Evolutionary conservation across 2,113 vertebrate species (phyloP).

Genomic region (Camelus bactrianus): DNA sequence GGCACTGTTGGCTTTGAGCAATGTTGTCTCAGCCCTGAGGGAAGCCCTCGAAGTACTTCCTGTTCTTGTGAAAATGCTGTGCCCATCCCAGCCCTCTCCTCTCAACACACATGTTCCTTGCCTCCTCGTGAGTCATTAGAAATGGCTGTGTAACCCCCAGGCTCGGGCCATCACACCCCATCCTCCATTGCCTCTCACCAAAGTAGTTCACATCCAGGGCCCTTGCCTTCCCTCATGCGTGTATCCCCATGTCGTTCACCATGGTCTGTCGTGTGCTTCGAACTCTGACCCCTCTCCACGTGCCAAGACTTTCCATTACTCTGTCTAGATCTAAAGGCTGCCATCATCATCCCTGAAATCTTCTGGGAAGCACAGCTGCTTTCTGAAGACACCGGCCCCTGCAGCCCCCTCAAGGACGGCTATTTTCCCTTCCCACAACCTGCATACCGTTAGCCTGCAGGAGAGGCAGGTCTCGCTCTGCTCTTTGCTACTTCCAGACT

Average conservation of each 20-base stretch:
- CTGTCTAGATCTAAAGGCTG: not conserved
- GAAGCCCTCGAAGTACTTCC: not conserved
- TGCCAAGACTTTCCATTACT: not conserved
- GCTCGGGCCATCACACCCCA: rapidly evolving
- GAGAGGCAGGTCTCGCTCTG: rapidly evolving
- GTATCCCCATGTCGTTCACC: not conserved
- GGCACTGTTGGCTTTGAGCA: not conserved
- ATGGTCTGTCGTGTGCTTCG: not conserved
- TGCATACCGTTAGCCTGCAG: not conserved
- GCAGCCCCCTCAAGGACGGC: not conserved
- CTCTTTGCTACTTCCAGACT: not conserved
- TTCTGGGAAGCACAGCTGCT: not conserved
- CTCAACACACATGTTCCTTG: not conserved
- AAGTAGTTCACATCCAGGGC: not conserved
- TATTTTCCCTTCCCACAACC: not conserved
- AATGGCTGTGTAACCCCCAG: not conserved
- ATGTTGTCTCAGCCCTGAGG: not conserved
- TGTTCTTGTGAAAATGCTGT: not conserved
- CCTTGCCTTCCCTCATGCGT: not conserved
- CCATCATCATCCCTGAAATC: too few species aligned
- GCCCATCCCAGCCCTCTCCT: not conserved
- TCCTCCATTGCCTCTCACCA: not conserved
- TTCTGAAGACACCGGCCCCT: not conserved
- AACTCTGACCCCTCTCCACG: not conserved
- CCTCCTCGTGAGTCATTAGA: not conserved